phyloP scores from a whole-genome alignment of 2,888 invertebrate species.

The Fragum whitleyi region DNA sequence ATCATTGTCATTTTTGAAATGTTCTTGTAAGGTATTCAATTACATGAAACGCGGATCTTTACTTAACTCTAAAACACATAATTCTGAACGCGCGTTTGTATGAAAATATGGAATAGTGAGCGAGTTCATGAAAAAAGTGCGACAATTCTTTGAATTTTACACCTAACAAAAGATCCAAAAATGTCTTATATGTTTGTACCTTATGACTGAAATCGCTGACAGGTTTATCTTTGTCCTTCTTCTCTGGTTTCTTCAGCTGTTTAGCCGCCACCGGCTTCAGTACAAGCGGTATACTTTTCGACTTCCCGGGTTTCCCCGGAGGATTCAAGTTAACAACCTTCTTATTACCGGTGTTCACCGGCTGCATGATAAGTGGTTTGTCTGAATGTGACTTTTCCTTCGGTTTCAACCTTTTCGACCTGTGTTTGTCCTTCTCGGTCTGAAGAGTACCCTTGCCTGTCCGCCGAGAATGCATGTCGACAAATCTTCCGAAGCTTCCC shows the following conservation, averaged over 20 bases:
- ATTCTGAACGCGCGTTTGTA: no score
- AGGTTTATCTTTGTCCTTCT: neutral
- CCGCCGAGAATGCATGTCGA: neutral
- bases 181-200: no score
- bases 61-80: no score
- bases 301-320: neutral
- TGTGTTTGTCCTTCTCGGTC: neutral
- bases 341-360: neutral
- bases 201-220: slow-evolving; percentile 1
- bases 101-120: no score
- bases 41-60: no score
- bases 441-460: neutral
- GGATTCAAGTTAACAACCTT: neutral
- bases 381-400: neutral
- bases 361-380: neutral
- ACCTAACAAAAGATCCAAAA: no score
- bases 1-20: no score
- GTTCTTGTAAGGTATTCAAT: no score
- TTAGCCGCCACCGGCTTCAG: neutral
- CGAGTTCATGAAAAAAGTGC: no score
- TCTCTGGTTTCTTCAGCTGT: neutral
- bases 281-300: neutral
- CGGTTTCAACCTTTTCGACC: neutral
- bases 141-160: no score
- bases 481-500: neutral